A percentile compares a stretch with the other conserved stretches of the same genome.
Evolutionary conservation across 2,888 invertebrate genomes (phyloP).

Genomic region (Bombylius major): DNA sequence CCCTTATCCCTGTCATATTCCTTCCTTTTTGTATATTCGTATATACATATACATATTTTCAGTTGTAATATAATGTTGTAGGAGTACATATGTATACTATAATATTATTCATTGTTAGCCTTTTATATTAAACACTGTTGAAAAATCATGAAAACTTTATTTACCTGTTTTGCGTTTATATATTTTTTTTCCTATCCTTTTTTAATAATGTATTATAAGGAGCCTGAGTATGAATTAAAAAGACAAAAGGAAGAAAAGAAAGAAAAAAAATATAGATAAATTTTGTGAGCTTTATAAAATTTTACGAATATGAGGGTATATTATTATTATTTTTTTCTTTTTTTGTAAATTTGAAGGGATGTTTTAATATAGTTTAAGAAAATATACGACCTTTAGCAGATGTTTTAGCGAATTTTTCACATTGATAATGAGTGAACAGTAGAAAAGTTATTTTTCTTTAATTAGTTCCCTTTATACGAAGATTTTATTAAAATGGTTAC

Average conservation of each 20-base stretch:
- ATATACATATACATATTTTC: background rate
- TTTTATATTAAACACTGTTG: background rate
- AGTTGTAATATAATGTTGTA: no score
- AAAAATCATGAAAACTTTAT: background rate
- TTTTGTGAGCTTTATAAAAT: no score
- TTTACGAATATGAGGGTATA: background rate
- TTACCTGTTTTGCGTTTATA: background rate
- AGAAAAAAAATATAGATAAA: no score
- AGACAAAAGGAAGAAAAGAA: no score
- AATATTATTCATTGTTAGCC: background rate
- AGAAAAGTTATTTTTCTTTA: no score
- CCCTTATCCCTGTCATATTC: background rate
- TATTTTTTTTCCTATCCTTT: background rate
- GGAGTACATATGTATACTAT: background rate
- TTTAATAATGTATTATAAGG: background rate
- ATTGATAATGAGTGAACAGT: no score
- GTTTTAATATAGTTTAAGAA: no score
- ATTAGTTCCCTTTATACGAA: no score
- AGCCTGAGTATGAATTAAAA: no score
- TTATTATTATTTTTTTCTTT: background rate
- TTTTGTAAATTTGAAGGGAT: background rate
- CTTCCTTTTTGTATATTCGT: background rate
- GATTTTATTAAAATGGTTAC: no score
- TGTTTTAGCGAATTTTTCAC: no score
- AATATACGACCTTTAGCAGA: no score